Evolutionary conservation across 2,797 vertebrate species (phyloP), one percentile per base, ranked within the genome.

Genomic region (Hoplostethus atlanticus): DNA sequence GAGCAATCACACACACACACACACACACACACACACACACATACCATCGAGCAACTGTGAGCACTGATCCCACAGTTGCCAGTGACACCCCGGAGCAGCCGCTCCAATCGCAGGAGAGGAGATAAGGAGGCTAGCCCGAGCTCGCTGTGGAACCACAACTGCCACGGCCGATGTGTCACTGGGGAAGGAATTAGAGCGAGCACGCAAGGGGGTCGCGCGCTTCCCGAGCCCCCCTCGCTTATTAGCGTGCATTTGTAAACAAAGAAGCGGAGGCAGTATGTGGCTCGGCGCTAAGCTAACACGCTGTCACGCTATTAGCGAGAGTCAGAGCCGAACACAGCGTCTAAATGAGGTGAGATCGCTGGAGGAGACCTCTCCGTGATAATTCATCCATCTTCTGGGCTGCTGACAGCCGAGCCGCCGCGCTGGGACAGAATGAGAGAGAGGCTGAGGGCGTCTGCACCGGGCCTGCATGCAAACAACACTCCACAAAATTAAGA

Each of bases 171-270:
- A 83, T 63, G 79, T 66, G 84, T 87, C 86, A 46, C 64, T 2
- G 40, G 67, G 77, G 84, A 85, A 59, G 66, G 66, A 75, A 87
- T 89, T 78, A 87, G 58, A 83, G 66, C 21, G 55, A 80, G 74
- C 60, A 60, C 53, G 61, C 64, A 70, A 50, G n/a, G 63, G 79
- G 86, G 79, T 76, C 44, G 61, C 76, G 52, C 0, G 53, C 62
- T 67, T 85, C 30, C 62, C 4, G 46, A 71, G 64, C 73, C 64
- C 21, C 72, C 64, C 21, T 21, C 1, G 6, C 77, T 87, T 75
- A 89, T 91, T 87, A 87, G 83, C 82, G 85, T 85, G 74, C 84
- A 88, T 90, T 82, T 87, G 84, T 84, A 89, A 89, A 91, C 86
- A 89, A 76, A 84, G 73, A 84, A 73, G 76, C 65, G 28, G 61